Evolutionary conservation across 1,140 invertebrate genomes (phyloP), one percentile per base, ranked within the genome.

Genomic region (Hylaeus volcanicus): DNA sequence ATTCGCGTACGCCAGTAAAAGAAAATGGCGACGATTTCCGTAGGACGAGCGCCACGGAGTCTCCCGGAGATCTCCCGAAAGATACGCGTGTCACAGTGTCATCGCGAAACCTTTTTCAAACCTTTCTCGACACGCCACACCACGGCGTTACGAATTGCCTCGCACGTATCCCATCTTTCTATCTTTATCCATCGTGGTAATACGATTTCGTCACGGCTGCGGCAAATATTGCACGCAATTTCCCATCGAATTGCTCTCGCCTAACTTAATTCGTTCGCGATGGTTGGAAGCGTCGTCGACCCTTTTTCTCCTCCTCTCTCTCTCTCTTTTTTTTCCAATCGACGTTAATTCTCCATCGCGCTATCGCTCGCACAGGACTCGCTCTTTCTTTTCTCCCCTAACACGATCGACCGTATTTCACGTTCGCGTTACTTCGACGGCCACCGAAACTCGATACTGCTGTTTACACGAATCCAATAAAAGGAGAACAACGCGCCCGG

Each of bases 181-280:
- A 0, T 26, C 12, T 43, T 56, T 5, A 39, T 51, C 14, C 6
- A 1, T 41, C 48, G 11, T 9, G 26, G 60, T 82, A 78, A 82
- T 26, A 58, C 26, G 74, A 82, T 78, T 64, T 65, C 60, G 37
- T 45, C 58, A 37, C 41, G n/a, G 58, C 51, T 65, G 78, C 78
- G 63, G 55, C 81, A 82, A 79, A 77, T 82, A 82, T 82, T 45
- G 80, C 80, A 72, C 75, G 55, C 69, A 79, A 79, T 82, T 82
- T 82, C 26, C 81, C 53, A 60, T 66, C 75, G 66, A 82, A 72
- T 82, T 82, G 63, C 61, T 60, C 75, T 60, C 75, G 39, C 65
- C 61, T 82, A 79, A 82, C 61, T 82, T 66, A 71, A 82, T 78
- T 78, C 69, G 51, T 26, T 45, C 11, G 56, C 79, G 66, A 81